phyloP scores from a whole-genome alignment of 2,888 invertebrate species.

The Parnassius glacialis region DNA sequence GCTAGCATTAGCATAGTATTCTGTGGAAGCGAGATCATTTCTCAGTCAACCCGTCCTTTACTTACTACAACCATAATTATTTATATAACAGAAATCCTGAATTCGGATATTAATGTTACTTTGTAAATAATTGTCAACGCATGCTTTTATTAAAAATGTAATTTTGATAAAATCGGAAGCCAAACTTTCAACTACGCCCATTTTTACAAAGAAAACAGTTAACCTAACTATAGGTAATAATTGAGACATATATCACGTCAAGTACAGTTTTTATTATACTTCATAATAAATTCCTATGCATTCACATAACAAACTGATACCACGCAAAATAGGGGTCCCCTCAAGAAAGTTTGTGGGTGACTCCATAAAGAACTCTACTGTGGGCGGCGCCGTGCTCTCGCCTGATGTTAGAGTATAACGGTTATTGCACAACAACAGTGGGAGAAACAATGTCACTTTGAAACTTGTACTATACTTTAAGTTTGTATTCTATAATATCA shows the following conservation, averaged over 20 bases:
- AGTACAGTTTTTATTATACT: slow-evolving; percentile 15
- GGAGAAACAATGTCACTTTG: slow-evolving; percentile 33
- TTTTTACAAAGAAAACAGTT: too few relatives aligned
- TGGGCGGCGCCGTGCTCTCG: slow-evolving; percentile 47
- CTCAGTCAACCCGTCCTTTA: too few relatives aligned
- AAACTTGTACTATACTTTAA: slow-evolving; percentile 14
- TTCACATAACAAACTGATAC: slow-evolving; percentile 34
- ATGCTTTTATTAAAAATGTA: too few relatives aligned
- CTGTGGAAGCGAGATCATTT: too few relatives aligned
- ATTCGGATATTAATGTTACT: too few relatives aligned
- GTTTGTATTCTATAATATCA: slow-evolving; percentile 12
- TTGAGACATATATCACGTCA: slow-evolving; percentile 33
- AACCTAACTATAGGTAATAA: slow-evolving; percentile 18
- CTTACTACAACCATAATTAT: too few relatives aligned
- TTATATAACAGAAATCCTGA: too few relatives aligned
- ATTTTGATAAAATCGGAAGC: too few relatives aligned
- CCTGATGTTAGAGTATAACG: slow-evolving; percentile 36
- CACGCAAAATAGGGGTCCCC: slow-evolving; percentile 36
- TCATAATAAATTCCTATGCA: slow-evolving; percentile 18
- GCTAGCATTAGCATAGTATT: too few relatives aligned
- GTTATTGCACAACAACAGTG: slow-evolving; percentile 34
- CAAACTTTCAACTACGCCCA: slow-evolving; percentile 4
- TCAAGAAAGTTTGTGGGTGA: slow-evolving; percentile 45
- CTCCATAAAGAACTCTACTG: slow-evolving; percentile 46
- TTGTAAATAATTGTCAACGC: too few relatives aligned